A percentile compares a stretch with the other conserved stretches of the same genome.
phyloP scores from a whole-genome alignment of 2,113 vertebrate species.

The Beaufortia kweichowensis region DNA sequence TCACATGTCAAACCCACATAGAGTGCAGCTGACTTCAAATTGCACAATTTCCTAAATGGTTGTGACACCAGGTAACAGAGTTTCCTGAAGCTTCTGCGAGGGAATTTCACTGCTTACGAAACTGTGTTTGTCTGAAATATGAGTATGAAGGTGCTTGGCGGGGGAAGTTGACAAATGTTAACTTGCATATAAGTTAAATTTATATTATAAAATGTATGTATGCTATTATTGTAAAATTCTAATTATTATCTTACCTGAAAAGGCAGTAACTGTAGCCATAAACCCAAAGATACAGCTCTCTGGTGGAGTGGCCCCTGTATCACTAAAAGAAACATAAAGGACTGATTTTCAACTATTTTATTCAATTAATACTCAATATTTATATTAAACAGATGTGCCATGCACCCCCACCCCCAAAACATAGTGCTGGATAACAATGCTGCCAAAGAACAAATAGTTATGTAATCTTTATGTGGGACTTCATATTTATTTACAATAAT shows the following conservation, averaged over 20 bases:
- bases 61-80: conserved; percentile 10
- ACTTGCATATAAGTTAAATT: too few relatives aligned
- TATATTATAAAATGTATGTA: too few relatives aligned
- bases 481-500: too few relatives aligned
- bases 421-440: background rate
- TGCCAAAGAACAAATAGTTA: background rate
- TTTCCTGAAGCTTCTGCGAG: background rate
- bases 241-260: conserved; percentile 79
- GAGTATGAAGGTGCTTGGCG: background rate
- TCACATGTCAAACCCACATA: background rate
- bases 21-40: background rate
- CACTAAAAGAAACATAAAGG: conserved; percentile 70
- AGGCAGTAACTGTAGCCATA: conserved; percentile 89
- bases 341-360: background rate
- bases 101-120: background rate
- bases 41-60: conserved; percentile 14
- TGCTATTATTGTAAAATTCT: too few relatives aligned
- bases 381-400: too few relatives aligned
- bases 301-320: conserved; percentile 85
- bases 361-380: too few relatives aligned
- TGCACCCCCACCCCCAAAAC: too few relatives aligned
- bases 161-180: too few relatives aligned
- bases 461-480: background rate
- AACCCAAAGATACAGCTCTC: conserved; percentile 93
- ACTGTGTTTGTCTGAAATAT: background rate